Evolutionary conservation across 92 coral and sea anemone genomes (phyloP), one percentile per base, ranked within the genome.

Genomic region (Siderastrea radians): DNA sequence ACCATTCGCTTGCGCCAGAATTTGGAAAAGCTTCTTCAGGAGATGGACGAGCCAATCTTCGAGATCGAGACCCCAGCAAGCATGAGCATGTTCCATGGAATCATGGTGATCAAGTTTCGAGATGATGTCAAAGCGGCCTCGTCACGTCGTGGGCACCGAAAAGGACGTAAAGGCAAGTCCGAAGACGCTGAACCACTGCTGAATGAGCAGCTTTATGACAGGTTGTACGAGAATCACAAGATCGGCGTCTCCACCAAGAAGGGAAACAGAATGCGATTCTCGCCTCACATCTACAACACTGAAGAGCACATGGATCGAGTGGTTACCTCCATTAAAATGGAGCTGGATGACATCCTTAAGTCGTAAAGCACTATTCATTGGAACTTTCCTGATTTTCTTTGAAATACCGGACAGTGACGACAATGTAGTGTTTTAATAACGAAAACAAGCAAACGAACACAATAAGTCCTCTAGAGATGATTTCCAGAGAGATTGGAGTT

Each of bases 271-370:
- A 81, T 90, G 81, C 45, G 90, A 54, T 79, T 87, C 60, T 86
- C 91, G 4, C 91, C 94, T 12, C 90, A 80, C 55, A 86, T 90
- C 84, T 72, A 79, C 82, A 90, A 90, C 91, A 90, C 91, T 3
- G 87, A 74, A 38, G 91, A 75, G 55, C 94, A 90, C 68, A 90
- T 90, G 19, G 91, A 90, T 12, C 64, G 94, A 71, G 72, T 69
- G 15, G 78, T 57, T 0, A 55, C 64, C 6, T 87, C 94, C 3
- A 65, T 90, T 38, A 17, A 48, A 19, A 4, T 66, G 49, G 85
- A 80, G 75, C 14, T 80, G 64, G 10, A n/a, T 3, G 3, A 11
- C 13, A 66, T 66, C 71, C 47, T 66, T 9, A 12, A n/a, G 6
- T n/a, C 45, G 3, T 61, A 13, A 61, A 61, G 17, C 17, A 38